Evolutionary conservation across 1,140 invertebrate species (phyloP), one percentile per base, ranked within the genome.

Genomic region (Chrysoperla carnea): DNA sequence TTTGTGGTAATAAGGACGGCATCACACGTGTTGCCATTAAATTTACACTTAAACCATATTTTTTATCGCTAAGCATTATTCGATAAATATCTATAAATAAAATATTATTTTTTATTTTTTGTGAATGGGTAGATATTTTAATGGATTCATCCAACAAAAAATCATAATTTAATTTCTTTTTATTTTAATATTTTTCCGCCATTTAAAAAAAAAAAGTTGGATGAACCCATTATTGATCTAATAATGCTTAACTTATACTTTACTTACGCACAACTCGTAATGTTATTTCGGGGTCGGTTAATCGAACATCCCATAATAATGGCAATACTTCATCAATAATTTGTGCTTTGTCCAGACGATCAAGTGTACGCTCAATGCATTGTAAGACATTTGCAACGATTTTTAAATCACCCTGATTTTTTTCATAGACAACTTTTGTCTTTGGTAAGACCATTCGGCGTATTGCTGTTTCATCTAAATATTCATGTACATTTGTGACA

Each of bases 1-100:
- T 87, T 54, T 93, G 88, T 17, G 93, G 92, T 37, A 92, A 76
- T 6, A 96, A 66, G 7, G 83, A 75, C 1, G 92, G 93, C 73
- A 97, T 88, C 29, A 95, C 87, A 55, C 85, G 78, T 1, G 86
- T 93, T 1, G 92, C 91, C 76, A 96, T 84, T 49, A 93, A 70
- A 58, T 87, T 91, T 8, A 93, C 80, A 1, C 83, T 86, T 36
- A 96, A 65, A 9, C 88, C 91, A 61, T 90, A 95, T 54, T 83
- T 85, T 58, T 89, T 90, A 59, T 95, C 90, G 53, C 76, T 76
- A 46, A 96, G 67, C 79, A 96, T 83, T 51, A 87, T 66, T 53
- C 84, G 81, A 67, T 95, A 96, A 59, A 96, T 89, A 63, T 81
- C 92, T 97, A 63, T 29, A 64, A 67, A 42, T 45, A 52, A 37